Percentiles rank a stretch among this genome's conserved stretches.
Conservation (phyloP, 2,888 invertebrate species). For the Clivina fossor region DNA sequence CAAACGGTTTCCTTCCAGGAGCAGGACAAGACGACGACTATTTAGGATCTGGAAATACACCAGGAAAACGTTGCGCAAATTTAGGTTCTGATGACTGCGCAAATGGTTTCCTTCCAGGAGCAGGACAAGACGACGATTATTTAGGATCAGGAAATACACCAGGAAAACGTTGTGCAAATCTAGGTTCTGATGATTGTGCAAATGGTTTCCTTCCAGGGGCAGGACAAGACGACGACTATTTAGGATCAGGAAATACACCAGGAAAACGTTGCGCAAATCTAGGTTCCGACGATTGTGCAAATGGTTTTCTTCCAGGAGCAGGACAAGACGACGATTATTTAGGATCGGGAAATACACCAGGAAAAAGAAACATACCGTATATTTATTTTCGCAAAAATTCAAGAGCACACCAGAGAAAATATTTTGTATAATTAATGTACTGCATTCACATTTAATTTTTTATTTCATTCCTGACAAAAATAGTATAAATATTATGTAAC, state of each 20-base stretch:
- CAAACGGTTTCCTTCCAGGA: slow-evolving; percentile 1
- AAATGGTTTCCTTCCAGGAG: slow-evolving; percentile 5
- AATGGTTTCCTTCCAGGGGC: slow-evolving; percentile 16
- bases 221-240: slow-evolving; percentile 14
- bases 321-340: background rate
- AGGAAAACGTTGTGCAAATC: slow-evolving; percentile 19
- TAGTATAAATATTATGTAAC: no score
- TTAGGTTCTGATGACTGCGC: slow-evolving; percentile 15
- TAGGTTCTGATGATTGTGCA: slow-evolving; percentile 18
- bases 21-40: slow-evolving; percentile 7
- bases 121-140: slow-evolving; percentile 12
- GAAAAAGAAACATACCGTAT: no score
- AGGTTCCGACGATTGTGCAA: slow-evolving; percentile 1
- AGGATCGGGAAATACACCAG: slow-evolving; percentile 4
- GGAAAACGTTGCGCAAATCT: slow-evolving; percentile 9
- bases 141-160: slow-evolving; percentile 13
- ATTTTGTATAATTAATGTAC: no score
- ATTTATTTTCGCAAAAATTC: no score
- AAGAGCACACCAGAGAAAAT: no score
- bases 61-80: slow-evolving; percentile 22
- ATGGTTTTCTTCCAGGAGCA: slow-evolving; percentile 9
- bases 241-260: slow-evolving; percentile 14
- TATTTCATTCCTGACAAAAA: no score
- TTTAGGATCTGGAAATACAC: slow-evolving; percentile 11
- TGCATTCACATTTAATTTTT: no score